Conservation (phyloP, 2,113 vertebrate species). For the Brachypteracias leptosomus region DNA sequence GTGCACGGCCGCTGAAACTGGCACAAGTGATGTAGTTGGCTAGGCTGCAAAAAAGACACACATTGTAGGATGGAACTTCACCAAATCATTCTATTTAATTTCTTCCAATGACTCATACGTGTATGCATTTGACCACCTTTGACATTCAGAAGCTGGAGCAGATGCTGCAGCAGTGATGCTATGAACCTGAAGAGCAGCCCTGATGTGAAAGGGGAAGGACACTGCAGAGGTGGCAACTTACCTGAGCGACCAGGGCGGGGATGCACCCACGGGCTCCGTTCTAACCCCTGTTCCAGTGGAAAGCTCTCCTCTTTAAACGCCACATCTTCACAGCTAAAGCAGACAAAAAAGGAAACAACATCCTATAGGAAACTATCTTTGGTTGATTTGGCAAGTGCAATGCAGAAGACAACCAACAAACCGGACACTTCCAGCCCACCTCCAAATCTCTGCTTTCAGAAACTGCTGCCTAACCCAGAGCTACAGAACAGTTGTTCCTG, state of each 20-base stretch:
- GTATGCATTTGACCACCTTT: neutral
- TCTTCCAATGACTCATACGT: neutral
- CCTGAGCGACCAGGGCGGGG: neutral
- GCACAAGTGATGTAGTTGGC: accelerated
- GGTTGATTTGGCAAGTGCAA: neutral
- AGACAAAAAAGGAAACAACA: slow-evolving; percentile 14
- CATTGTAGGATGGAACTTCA: neutral
- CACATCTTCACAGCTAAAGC: neutral
- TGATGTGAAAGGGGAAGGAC: neutral
- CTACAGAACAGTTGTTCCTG: neutral
- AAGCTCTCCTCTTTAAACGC: neutral
- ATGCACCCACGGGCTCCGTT: neutral
- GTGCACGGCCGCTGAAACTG: accelerated
- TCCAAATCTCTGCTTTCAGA: neutral
- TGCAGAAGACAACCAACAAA: neutral
- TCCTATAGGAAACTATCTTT: neutral
- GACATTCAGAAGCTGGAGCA: neutral
- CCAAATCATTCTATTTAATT: neutral
- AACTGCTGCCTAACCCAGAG: neutral
- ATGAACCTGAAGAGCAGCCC: neutral
- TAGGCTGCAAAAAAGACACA: neutral
- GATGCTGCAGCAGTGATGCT: neutral
- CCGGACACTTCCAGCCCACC: neutral
- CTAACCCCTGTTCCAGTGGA: neutral
- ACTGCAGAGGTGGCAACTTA: neutral